Evolutionary conservation across 2,113 vertebrate genomes (phyloP).

Genomic region (Lagopus leucura): DNA sequence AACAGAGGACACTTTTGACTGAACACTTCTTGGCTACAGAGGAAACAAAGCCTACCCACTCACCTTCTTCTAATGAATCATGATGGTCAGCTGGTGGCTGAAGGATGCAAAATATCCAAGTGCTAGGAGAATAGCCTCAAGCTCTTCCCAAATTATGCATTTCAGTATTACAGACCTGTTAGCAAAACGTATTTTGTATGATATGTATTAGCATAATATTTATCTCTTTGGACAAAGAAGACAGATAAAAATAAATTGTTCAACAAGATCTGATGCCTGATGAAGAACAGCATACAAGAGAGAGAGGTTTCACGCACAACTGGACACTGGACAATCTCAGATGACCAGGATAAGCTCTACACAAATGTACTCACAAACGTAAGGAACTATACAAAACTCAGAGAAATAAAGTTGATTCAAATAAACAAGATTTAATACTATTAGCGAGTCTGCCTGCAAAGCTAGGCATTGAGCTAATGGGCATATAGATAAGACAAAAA

Average conservation of each 20-base stretch:
- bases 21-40: conserved; percentile 11
- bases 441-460: not conserved
- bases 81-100: conserved; percentile 28
- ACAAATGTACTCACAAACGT: not conserved
- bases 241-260: conserved; percentile 19
- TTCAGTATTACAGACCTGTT: conserved; percentile 52
- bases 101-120: conserved; percentile 36
- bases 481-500: not conserved
- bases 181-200: conserved; percentile 15
- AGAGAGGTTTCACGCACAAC: not conserved
- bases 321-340: not conserved
- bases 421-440: not conserved
- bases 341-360: not conserved
- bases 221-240: conserved; percentile 30
- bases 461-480: not conserved
- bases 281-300: not conserved
- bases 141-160: conserved; percentile 49
- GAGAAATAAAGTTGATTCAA: not conserved
- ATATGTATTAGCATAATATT: not conserved
- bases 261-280: conserved; percentile 40
- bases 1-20: not conserved
- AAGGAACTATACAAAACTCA: not conserved
- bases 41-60: conserved; percentile 15
- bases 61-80: conserved; percentile 20
- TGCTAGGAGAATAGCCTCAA: conserved; percentile 45